Evolutionary conservation across 2,113 vertebrate genomes (phyloP).

Genomic region (Struthio camelus): DNA sequence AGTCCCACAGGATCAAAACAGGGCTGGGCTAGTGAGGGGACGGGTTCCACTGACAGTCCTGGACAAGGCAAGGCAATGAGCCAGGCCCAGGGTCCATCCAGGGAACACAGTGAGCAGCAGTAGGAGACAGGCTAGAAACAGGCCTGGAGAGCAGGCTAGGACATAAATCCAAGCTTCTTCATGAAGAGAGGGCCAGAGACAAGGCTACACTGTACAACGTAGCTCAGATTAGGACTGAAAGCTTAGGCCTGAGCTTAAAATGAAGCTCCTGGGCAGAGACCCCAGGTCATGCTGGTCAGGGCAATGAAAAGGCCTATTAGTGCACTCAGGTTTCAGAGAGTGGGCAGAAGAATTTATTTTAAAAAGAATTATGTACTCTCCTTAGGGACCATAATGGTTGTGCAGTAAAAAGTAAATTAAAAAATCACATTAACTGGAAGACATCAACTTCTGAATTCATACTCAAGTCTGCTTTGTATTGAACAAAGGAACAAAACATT

Average conservation of each 20-base stretch:
- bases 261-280: no score
- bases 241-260: no score
- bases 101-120: neutral
- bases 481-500: neutral
- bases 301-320: neutral
- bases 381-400: neutral
- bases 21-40: neutral
- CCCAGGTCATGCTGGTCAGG: neutral
- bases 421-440: neutral
- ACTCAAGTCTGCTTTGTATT: neutral
- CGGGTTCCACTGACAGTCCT: neutral
- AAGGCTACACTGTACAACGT: no score
- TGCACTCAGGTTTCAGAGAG: neutral
- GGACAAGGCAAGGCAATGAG: neutral
- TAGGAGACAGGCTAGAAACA: neutral
- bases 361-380: neutral
- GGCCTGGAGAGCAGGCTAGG: rapidly evolving
- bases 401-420: no score
- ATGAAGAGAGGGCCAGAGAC: neutral
- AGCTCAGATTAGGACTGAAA: no score
- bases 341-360: neutral
- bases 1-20: no score
- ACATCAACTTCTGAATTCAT: neutral
- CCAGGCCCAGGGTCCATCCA: neutral
- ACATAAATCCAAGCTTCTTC: neutral